These are phyloP conservation scores for Danio aesculapii DNA, from an alignment of 2,797 vertebrate genomes.

Conservation along the genomic window DNA sequence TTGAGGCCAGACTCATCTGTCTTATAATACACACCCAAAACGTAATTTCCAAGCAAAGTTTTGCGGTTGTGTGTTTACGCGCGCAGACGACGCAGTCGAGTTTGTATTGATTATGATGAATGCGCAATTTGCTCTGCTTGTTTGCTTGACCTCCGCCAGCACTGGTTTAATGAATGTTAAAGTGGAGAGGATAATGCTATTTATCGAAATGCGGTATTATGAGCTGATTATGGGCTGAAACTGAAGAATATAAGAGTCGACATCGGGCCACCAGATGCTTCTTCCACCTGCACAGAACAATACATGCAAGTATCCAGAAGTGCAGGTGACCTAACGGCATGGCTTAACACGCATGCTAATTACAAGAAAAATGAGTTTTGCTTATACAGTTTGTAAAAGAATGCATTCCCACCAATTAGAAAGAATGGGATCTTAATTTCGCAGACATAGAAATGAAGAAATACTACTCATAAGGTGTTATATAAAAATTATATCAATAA, in stretches of 20 bases:
- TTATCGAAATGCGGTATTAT: slow-evolving; percentile 1
- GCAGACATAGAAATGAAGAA: not conserved
- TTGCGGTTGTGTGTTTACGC: slow-evolving; percentile 21
- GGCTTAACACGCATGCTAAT: not conserved
- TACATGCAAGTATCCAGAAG: not conserved
- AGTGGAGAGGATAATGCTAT: not conserved
- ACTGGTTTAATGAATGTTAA: not conserved
- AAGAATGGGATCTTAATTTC: not conserved
- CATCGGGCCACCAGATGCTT: not conserved
- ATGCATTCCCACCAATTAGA: too few relatives aligned
- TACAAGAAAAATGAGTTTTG: not conserved
- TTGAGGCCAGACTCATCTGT: slow-evolving; percentile 35
- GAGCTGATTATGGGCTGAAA: slow-evolving; percentile 17
- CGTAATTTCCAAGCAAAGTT: slow-evolving; percentile 6
- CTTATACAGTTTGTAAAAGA: not conserved
- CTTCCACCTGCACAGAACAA: not conserved
- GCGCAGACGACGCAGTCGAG: too few relatives aligned
- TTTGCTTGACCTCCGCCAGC: slow-evolving; percentile 19
- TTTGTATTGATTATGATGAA: slow-evolving; percentile 1
- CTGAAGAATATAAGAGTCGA: not conserved
- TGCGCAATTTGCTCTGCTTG: slow-evolving; percentile 17
- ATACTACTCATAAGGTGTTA: too few relatives aligned
- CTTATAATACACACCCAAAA: slow-evolving; percentile 5
- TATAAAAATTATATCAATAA: too few relatives aligned
- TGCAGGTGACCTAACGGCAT: not conserved